These are phyloP conservation scores for Brachionus koreanus DNA, from an alignment of 1,140 invertebrate genomes.

Conservation along the genomic window DNA sequence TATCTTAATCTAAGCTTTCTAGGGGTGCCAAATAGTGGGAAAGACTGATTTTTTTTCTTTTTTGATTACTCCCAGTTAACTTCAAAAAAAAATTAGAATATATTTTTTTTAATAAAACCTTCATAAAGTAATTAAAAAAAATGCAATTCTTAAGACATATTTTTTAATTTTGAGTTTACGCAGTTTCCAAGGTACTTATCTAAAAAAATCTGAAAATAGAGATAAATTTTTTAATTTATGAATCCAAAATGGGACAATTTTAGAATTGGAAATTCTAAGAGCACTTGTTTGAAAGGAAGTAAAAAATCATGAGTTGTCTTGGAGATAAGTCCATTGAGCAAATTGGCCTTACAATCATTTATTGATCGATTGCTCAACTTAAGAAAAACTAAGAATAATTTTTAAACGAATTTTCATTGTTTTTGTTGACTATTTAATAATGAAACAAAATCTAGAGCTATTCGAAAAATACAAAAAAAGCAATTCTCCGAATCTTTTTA, in stretches of 20 bases:
- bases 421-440: background rate
- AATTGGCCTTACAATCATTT: background rate
- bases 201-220: background rate
- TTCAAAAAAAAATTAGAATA: no score
- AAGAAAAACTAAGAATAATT: background rate
- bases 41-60: no score
- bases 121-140: background rate
- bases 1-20: no score
- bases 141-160: background rate
- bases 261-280: background rate
- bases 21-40: no score
- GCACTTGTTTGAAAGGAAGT: background rate
- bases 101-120: background rate
- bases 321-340: background rate
- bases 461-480: background rate
- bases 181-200: background rate
- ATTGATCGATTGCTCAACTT: background rate
- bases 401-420: background rate
- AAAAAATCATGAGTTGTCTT: background rate
- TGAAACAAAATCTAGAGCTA: background rate
- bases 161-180: background rate
- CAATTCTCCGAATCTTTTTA: background rate
- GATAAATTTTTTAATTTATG: no score
- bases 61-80: no score
- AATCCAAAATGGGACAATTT: background rate